Evolutionary conservation across 2,113 vertebrate genomes (phyloP).

Genomic region (Macaca nemestrina): DNA sequence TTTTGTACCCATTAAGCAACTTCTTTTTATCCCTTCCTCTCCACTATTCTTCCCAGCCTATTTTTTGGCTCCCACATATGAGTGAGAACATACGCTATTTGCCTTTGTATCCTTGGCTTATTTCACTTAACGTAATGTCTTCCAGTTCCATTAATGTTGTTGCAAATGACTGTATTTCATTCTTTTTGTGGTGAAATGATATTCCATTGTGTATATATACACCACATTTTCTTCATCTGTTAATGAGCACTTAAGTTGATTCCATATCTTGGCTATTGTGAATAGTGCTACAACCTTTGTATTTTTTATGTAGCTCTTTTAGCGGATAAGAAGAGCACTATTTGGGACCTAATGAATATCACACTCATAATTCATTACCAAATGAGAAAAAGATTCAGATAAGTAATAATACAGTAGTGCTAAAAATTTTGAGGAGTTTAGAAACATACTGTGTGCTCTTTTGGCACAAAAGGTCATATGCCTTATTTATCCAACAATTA

Average conservation of each 20-base stretch:
- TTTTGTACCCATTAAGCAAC: background rate
- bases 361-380: background rate
- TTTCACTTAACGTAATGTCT: background rate
- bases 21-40: background rate
- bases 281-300: background rate
- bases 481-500: background rate
- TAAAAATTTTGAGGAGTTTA: background rate
- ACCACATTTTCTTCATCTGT: background rate
- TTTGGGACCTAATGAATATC: background rate
- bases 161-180: background rate
- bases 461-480: background rate
- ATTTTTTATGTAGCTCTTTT: background rate
- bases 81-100: background rate
- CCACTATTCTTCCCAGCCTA: background rate
- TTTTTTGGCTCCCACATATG: background rate
- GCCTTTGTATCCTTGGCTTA: background rate
- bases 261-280: background rate
- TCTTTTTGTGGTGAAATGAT: background rate
- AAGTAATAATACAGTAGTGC: background rate
- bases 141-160: background rate
- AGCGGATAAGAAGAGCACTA: background rate
- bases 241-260: background rate
- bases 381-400: background rate
- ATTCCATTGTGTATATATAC: background rate
- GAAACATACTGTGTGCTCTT: background rate